Percentiles rank a stretch among this genome's conserved stretches.
Conservation (phyloP, 1,140 invertebrate genomes). For the Drosophila sulfurigaster region DNA sequence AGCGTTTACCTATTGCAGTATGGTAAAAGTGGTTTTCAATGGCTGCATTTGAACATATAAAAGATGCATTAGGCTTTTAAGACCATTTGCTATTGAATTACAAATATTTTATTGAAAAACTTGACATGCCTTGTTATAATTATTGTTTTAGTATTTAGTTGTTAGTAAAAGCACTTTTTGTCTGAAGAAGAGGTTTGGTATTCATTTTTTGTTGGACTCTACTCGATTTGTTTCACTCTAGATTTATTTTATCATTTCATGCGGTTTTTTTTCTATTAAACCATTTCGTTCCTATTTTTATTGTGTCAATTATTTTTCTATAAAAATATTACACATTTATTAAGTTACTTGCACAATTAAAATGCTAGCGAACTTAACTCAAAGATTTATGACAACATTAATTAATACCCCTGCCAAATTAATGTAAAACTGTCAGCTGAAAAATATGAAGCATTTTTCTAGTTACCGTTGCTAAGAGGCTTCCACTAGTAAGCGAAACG, state of each 20-base stretch:
- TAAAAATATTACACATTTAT: slow-evolving; percentile 4
- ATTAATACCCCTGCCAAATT: slow-evolving; percentile 55
- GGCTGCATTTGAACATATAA: not conserved
- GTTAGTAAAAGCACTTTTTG: too few relatives aligned
- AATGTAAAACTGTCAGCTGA: slow-evolving; percentile 53
- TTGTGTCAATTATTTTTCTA: not conserved
- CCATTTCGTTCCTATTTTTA: not conserved
- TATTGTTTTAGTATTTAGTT: too few relatives aligned
- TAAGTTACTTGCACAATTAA: slow-evolving; percentile 13
- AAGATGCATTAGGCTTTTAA: not conserved
- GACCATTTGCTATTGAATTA: not conserved
- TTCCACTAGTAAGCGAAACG: not conserved
- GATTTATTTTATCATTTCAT: too few relatives aligned
- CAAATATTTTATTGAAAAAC: not conserved
- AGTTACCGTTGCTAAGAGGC: slow-evolving; percentile 27
- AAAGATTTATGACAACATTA: slow-evolving; percentile 49
- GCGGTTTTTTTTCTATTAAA: too few relatives aligned
- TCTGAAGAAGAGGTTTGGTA: too few relatives aligned
- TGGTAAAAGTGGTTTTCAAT: slow-evolving; percentile 29
- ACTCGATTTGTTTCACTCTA: too few relatives aligned
- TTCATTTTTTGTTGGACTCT: too few relatives aligned
- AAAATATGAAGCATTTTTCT: slow-evolving; percentile 62
- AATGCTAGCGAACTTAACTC: slow-evolving; percentile 9
- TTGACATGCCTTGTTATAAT: too few relatives aligned
- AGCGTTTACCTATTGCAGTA: slow-evolving; percentile 14